Conservation (phyloP, 2,888 invertebrate genomes). For the Trissoscelio sp. region DNA sequence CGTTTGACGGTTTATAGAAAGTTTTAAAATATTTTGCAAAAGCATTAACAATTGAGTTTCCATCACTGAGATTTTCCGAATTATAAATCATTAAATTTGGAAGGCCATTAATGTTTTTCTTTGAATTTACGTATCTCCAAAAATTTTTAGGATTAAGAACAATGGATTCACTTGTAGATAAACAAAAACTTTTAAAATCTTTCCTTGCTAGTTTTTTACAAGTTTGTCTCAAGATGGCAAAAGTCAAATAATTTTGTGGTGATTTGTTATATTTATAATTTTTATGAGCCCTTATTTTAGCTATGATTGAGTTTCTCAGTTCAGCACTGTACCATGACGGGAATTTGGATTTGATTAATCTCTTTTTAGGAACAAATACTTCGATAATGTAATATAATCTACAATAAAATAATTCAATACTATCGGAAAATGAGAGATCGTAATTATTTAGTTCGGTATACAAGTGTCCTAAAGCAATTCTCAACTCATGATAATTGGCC, state of each 20-base stretch:
- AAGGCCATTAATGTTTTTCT: background rate
- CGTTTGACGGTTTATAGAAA: background rate
- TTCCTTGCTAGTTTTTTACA: conserved; percentile 6
- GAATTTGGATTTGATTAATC: background rate
- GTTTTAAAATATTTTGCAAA: background rate
- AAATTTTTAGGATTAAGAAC: conserved; percentile 1
- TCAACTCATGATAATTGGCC: background rate
- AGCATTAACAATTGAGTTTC: background rate
- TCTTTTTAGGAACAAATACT: background rate
- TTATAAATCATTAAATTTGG: background rate
- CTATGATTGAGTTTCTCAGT: background rate
- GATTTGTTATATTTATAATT: background rate
- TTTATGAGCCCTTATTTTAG: no score
- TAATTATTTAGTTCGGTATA: no score
- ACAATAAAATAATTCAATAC: no score
- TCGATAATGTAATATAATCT: no score
- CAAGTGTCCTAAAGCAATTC: no score
- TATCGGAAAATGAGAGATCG: no score
- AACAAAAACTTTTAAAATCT: background rate
- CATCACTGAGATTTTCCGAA: background rate
- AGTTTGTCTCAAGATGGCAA: background rate
- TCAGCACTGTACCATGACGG: conserved; percentile 6
- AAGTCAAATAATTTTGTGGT: background rate
- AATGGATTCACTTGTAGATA: no score
- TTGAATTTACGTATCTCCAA: background rate